Conservation (phyloP, 2,888 invertebrate species). For the Macrophya annulata region DNA sequence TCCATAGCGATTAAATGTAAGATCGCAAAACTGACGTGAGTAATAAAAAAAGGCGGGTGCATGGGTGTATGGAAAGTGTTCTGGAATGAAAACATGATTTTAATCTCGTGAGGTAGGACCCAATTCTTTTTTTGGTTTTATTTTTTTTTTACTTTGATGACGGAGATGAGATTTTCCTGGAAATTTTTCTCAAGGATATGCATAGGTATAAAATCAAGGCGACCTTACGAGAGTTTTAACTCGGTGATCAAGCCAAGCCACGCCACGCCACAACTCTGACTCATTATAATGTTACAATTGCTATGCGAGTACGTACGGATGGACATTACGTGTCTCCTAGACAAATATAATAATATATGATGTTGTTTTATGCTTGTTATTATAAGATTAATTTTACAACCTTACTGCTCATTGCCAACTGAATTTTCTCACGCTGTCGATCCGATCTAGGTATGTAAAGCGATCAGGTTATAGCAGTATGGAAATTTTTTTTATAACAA, state of each 20-base stretch:
- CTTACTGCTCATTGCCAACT: background rate
- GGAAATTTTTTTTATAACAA: background rate
- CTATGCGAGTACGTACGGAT: background rate
- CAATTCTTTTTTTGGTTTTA: background rate
- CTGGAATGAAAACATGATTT: background rate
- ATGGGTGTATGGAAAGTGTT: background rate
- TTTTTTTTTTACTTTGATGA: background rate
- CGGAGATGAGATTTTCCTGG: background rate
- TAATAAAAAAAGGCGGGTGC: background rate
- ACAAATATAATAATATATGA: conserved; percentile 5
- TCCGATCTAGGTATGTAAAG: background rate
- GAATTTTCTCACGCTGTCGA: conserved; percentile 42
- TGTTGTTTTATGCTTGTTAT: conserved; percentile 31
- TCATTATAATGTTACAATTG: conserved; percentile 35
- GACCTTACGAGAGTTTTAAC: conserved; percentile 18
- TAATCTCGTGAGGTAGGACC: background rate
- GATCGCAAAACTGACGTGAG: background rate
- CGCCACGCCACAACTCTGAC: conserved; percentile 22
- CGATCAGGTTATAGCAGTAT: background rate
- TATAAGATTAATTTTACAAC: background rate
- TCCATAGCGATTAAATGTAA: background rate
- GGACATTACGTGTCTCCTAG: conserved; percentile 33
- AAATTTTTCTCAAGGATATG: conserved; percentile 32
- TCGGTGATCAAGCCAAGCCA: background rate
- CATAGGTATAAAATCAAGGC: background rate